These are phyloP conservation scores for Rhagium mordax DNA, from an alignment of 2,888 invertebrate species.

Conservation along the genomic window DNA sequence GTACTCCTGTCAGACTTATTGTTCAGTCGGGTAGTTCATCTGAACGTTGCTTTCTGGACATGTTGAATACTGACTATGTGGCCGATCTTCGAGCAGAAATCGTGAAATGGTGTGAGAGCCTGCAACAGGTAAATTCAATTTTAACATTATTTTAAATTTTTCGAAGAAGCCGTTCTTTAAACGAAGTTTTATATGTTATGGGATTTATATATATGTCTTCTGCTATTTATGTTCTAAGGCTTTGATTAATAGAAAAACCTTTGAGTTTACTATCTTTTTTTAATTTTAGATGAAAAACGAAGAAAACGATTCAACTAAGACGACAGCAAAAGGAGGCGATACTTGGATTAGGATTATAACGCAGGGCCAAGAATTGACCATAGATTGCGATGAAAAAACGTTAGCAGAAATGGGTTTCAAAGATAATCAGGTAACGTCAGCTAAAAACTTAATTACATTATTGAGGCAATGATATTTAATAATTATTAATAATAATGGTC, in stretches of 20 bases:
- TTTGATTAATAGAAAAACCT: not conserved
- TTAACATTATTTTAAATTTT: not conserved
- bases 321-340: slow-evolving; percentile 72
- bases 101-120: slow-evolving; percentile 93
- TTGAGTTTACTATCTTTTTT: not conserved
- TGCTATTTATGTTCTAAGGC: not conserved
- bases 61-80: slow-evolving; percentile 90
- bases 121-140: slow-evolving; percentile 64
- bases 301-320: slow-evolving; percentile 55
- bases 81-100: slow-evolving; percentile 95
- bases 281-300: slow-evolving; percentile 58
- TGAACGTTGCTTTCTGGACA: slow-evolving; percentile 86
- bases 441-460: not conserved
- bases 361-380: slow-evolving; percentile 92
- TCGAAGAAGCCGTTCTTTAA: too few relatives aligned
- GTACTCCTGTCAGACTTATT: slow-evolving; percentile 82
- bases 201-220: too few relatives aligned
- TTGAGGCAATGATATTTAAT: too few relatives aligned
- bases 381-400: slow-evolving; percentile 93
- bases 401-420: slow-evolving; percentile 94
- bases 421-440: slow-evolving; percentile 83
- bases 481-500: too few relatives aligned
- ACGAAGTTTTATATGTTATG: too few relatives aligned
- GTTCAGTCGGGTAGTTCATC: slow-evolving; percentile 92
- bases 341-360: slow-evolving; percentile 89